Evolutionary conservation across 2,888 invertebrate species (phyloP), one percentile per base, ranked within the genome.

Genomic region (Chironomus tentans): DNA sequence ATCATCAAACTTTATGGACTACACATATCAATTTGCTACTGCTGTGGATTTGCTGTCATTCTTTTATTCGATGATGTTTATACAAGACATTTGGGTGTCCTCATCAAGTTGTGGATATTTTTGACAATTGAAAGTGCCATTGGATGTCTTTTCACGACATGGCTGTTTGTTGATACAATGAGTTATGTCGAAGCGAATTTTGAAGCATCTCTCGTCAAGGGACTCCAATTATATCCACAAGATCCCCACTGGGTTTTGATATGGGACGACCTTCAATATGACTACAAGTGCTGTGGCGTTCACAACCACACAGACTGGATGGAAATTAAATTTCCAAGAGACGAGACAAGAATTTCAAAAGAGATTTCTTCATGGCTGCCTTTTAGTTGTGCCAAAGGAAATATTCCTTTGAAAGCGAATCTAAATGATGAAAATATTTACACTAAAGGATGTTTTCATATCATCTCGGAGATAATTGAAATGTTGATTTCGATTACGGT

Each of bases 181-280:
- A 56, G 71, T n/a, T 56, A 74, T 0, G 48, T 78, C 28, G 24
- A 68, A 38, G 22, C 68, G 3, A 70, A 77, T 3, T 79, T 80
- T 12, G 81, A 82, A 70, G 78, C 77, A 12, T 80, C 82, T 4
- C 77, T 84, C 15, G 76, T 79, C 2, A 79, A 79, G 18, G 84
- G 84, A 22, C 83, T 84, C 6, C 81, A 84, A 21, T 77, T 81
- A 24, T 84, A 84, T 74, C 83, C 82, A 73, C 74, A 79, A 0
- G 80, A 81, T 73, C 82, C 83, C 0, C 81, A 82, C 6, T 83
- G 84, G 84, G 82, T 83, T 47, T 78, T 84, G 0, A 74, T 83
- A 0, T 84, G 83, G 83, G 84, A 84, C 74, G 79, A 79, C 13
- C 47, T 84, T 47, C 84, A 84, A 70, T 79, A 81, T 62, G 78